Base-by-base conservation (phyloP, 2,888 invertebrate species). In the Euplexia lucipara region DNA sequence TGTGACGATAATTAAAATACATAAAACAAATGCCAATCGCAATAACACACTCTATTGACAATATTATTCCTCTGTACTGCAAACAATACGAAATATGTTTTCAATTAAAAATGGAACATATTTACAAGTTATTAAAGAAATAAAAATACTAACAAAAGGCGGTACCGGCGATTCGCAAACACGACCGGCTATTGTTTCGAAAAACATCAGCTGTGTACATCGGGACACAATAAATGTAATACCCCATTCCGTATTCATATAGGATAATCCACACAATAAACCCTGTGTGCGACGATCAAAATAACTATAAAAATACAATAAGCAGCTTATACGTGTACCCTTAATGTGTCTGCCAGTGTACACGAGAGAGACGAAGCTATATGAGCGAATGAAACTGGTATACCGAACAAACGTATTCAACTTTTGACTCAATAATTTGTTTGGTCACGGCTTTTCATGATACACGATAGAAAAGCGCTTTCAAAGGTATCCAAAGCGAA, bases 291-390 rank as follows among this genome's bases (percentile, higher is more conserved):
- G 81, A 84, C 92, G 91, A 95, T 94, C 94, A 94, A 94, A 95
- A 95, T 95, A 95, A 94, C 94, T 94, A 94, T 94, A 94, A 95
- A 95, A 94, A 92, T 93, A 95, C 94, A 94, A 94, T 94, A 92
- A 94, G 93, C 90, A 91, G 94, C 93, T 93, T 94, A 93, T 88
- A 85, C 91, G 85, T 93, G 93, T 93, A 91, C 88, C 90, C 89
- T 89, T 90, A 89, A 91, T 92, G 90, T 91, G 91, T 87, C 87
- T 82, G 86, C 81, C 90, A 88, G 71, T 88, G 87, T 89, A 87
- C 83, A 52, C 44, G 83, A 87, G 48, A 65, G 80, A 68, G 87
- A 90, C 35, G 63, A 32, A 41, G 32, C 51, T 39, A 75, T 75
- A 52, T 16, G 70, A 49, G 65, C n/a, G 70, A 78, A 65, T 57